Evolutionary conservation across 2,113 vertebrate genomes (phyloP).

Genomic region (Nannospalax galili): DNA sequence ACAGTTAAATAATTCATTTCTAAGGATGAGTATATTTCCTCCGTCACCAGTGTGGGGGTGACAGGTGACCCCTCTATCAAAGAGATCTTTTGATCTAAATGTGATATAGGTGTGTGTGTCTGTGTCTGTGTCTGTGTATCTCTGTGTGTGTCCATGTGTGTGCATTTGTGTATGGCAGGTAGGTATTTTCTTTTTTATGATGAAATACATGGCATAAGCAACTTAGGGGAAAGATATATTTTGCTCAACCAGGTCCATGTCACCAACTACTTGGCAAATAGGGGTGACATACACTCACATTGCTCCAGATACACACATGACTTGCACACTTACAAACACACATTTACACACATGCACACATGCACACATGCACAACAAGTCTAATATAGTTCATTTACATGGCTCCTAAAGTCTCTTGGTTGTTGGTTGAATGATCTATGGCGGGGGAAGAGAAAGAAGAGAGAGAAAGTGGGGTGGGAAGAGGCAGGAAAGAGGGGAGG

Average conservation of each 20-base stretch:
- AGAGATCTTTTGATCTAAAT: background rate
- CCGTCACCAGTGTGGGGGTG: background rate
- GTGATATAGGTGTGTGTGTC: background rate
- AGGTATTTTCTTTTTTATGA: background rate
- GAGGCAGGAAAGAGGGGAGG: no score
- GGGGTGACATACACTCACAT: no score
- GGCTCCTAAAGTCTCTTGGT: no score
- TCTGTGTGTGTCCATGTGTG: no score
- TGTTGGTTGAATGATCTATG: no score
- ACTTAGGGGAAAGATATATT: background rate
- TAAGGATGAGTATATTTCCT: background rate
- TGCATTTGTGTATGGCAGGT: no score
- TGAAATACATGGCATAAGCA: background rate
- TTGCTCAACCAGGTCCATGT: background rate
- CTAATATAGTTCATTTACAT: no score
- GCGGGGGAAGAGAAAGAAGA: no score
- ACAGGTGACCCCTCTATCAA: background rate
- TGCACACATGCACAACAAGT: background rate
- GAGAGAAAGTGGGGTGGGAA: no score
- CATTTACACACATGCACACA: background rate
- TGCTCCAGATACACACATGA: background rate
- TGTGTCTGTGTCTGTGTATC: no score
- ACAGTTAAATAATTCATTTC: background rate
- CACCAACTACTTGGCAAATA: background rate
- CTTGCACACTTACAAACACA: no score